phyloP scores from a whole-genome alignment of 2,888 invertebrate genomes.

The Leptopilina drosophilae region DNA sequence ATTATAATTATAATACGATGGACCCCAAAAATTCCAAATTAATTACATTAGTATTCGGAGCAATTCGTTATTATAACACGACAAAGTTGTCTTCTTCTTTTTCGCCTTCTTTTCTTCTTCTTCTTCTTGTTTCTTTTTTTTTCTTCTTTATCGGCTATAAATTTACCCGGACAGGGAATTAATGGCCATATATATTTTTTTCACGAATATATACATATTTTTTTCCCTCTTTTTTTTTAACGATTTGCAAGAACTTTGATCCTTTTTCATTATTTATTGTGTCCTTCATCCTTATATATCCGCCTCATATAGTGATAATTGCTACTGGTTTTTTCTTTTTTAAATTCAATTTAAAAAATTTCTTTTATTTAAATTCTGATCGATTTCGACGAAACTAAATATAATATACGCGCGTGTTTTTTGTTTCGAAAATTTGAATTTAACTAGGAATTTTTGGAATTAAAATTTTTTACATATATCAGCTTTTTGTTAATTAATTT shows the following conservation, averaged over 20 bases:
- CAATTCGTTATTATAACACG: conserved; percentile 38
- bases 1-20: not conserved
- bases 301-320: not conserved
- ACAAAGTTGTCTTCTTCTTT: conserved; percentile 18
- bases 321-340: conserved; percentile 21
- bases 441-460: too few relatives aligned
- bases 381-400: too few relatives aligned
- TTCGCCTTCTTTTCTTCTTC: not conserved
- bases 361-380: not conserved
- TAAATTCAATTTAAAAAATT: not conserved
- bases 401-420: too few relatives aligned
- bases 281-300: conserved; percentile 15
- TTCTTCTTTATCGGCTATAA: conserved; percentile 3
- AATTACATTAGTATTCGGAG: conserved; percentile 35
- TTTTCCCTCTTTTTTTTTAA: not conserved
- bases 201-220: not conserved
- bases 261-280: not conserved
- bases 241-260: not conserved
- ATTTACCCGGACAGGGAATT: conserved; percentile 5
- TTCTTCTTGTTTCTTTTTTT: not conserved
- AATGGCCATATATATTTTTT: conserved; percentile 26
- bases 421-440: too few relatives aligned
- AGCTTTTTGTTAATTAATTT: too few relatives aligned
- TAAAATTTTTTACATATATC: too few relatives aligned
- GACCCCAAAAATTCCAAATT: conserved; percentile 24